Percentiles rank a stretch among this genome's conserved stretches.
Evolutionary conservation across 1,140 invertebrate genomes (phyloP).

Genomic region (Stegodyphus mimosarum): DNA sequence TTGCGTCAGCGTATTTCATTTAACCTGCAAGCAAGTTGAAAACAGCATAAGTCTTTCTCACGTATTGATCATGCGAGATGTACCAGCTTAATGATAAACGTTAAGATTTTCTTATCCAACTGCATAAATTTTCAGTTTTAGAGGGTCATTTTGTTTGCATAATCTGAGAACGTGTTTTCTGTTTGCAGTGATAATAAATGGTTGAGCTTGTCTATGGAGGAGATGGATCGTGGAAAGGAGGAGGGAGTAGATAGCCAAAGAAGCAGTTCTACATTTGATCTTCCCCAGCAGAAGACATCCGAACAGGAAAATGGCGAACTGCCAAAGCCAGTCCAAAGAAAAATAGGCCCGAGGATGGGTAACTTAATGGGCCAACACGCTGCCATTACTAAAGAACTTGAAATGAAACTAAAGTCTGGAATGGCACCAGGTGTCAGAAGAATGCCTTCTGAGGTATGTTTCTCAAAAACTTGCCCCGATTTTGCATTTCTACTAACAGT

Average conservation of each 20-base stretch:
- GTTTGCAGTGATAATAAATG: constrained; percentile 21
- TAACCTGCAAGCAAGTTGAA: too few species aligned
- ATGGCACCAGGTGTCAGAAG: constrained; percentile 5
- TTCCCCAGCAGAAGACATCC: neutral
- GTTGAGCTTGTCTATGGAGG: constrained; percentile 48
- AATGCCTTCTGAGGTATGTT: constrained; percentile 16
- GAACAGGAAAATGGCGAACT: neutral
- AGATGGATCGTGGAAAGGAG: constrained; percentile 31
- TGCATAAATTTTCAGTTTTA: too few species aligned
- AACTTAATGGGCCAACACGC: constrained; percentile 44
- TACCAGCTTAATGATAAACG: too few species aligned
- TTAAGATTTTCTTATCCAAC: too few species aligned
- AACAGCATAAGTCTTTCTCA: too few species aligned
- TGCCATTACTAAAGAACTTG: constrained; percentile 37
- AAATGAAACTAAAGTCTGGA: constrained; percentile 35
- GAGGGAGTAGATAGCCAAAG: constrained; percentile 7
- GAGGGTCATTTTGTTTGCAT: too few species aligned
- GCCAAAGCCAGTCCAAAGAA: neutral
- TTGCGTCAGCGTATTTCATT: too few species aligned
- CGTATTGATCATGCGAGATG: too few species aligned
- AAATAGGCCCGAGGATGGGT: neutral
- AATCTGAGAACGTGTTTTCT: neutral
- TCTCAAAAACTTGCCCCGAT: neutral
- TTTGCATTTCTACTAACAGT: too few species aligned
- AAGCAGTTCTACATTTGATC: constrained; percentile 39